These are phyloP conservation scores for Pardalotus punctatus DNA, from an alignment of 2,113 vertebrate species.

Conservation along the genomic window DNA sequence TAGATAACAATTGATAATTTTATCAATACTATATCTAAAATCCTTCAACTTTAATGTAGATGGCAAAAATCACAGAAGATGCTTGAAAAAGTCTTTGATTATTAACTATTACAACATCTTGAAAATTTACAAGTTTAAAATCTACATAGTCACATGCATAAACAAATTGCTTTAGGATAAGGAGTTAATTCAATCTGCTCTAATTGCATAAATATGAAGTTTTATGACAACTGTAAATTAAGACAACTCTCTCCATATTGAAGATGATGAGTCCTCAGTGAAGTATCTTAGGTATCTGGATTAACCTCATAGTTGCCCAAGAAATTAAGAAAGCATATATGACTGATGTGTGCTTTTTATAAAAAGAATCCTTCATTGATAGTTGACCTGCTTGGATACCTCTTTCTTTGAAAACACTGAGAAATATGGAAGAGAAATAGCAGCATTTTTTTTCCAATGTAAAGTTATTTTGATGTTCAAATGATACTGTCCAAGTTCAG, in stretches of 20 bases:
- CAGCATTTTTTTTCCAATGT: background rate
- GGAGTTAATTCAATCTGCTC: background rate
- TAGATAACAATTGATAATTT: background rate
- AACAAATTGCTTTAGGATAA: background rate
- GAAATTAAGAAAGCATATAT: background rate
- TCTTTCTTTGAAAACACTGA: background rate
- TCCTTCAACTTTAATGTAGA: background rate
- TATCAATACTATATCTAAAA: background rate
- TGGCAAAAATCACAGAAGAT: background rate
- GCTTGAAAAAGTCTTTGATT: background rate
- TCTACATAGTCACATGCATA: background rate
- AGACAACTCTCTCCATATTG: background rate
- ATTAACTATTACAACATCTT: background rate
- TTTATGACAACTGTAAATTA: background rate
- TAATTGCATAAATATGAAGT: background rate
- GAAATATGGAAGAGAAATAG: background rate
- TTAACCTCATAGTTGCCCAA: background rate
- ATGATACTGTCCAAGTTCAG: background rate
- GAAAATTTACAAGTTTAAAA: background rate
- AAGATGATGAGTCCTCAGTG: background rate
- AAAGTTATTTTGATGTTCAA: constrained; percentile 39
- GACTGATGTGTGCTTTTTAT: background rate
- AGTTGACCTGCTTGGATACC: background rate
- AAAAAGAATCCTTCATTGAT: background rate
- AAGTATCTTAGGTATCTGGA: background rate